Evolutionary conservation across 2,888 invertebrate genomes (phyloP).

Genomic region (Alsophila aescularia): DNA sequence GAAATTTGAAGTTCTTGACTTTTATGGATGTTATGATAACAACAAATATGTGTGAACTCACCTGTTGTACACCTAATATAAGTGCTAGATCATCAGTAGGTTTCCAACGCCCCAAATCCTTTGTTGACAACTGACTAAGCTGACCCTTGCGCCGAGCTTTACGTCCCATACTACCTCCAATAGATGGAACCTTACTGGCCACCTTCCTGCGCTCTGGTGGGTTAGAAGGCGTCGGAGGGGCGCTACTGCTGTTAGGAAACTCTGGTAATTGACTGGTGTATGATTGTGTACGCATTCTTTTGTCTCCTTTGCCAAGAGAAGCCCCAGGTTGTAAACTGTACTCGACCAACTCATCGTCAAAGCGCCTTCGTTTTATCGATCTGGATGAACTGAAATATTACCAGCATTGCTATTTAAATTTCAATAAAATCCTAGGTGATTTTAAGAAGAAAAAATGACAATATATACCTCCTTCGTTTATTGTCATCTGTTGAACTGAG

Average conservation of each 20-base stretch:
- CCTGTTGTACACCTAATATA: constrained; percentile 96
- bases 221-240: constrained; percentile 54
- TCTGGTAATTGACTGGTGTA: constrained; percentile 83
- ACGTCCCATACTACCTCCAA: constrained; percentile 65
- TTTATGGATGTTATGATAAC: neutral
- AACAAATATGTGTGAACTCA: too few relatives aligned
- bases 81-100: constrained; percentile 98
- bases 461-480: constrained; percentile 75
- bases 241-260: constrained; percentile 53
- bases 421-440: neutral
- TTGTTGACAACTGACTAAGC: constrained; percentile 88
- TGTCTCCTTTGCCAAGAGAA: constrained; percentile 75
- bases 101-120: constrained; percentile 97
- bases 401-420: constrained; percentile 3
- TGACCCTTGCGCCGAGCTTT: constrained; percentile 86
- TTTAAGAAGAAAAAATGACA: neutral
- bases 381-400: constrained; percentile 91
- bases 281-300: constrained; percentile 77
- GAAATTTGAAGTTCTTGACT: too few relatives aligned
- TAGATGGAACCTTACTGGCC: constrained; percentile 70
- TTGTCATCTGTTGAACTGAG: constrained; percentile 71
- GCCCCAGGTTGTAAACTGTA: constrained; percentile 89
- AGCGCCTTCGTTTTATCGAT: constrained; percentile 97
- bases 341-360: constrained; percentile 98
- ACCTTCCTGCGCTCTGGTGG: constrained; percentile 63